phyloP scores from a whole-genome alignment of 2,888 invertebrate genomes.

The Acleris emargana region DNA sequence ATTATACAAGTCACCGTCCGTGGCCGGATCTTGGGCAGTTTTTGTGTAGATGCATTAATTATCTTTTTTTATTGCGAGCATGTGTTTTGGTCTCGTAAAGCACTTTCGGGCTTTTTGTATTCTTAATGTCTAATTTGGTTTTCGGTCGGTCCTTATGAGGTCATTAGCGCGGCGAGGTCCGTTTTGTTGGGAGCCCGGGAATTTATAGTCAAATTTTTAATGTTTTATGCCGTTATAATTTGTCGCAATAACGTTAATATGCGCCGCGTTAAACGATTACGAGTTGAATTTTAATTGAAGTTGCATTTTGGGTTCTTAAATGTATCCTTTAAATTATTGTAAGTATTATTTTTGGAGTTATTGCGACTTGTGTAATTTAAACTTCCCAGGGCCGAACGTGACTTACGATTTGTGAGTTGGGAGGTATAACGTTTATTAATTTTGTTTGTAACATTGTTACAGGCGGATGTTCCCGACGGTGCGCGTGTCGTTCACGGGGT shows the following conservation, averaged over 20 bases:
- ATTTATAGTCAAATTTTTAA: conserved; percentile 58
- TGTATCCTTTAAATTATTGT: conserved; percentile 10
- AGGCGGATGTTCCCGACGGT: conserved; percentile 99
- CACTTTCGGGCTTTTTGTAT: conserved; percentile 75
- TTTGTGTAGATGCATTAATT: conserved; percentile 80
- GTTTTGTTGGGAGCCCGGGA: conserved; percentile 50
- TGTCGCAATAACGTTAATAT: conserved; percentile 52
- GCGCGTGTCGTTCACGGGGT: conserved; percentile 95
- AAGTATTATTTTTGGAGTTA: conserved; percentile 9
- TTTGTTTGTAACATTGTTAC: conserved; percentile 53
- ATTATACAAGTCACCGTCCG: conserved; percentile 81
- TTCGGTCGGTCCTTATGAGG: conserved; percentile 69
- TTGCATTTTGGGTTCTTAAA: conserved; percentile 22
- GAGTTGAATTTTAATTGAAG: conserved; percentile 32
- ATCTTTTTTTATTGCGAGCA: conserved; percentile 80
- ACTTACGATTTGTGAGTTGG: too few relatives aligned
- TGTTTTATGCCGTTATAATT: conserved; percentile 60
- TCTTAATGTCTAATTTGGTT: conserved; percentile 77
- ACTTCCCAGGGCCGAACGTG: too few relatives aligned
- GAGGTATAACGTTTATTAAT: too few relatives aligned
- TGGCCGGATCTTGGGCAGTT: conserved; percentile 75
- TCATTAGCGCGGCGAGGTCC: conserved; percentile 70
- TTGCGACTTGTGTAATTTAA: conserved; percentile 2
- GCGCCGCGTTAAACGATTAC: conserved; percentile 39
- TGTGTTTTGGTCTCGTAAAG: conserved; percentile 79